Evolutionary conservation across 2,888 invertebrate species (phyloP), one percentile per base, ranked within the genome.

Genomic region (Brenthis daphne): DNA sequence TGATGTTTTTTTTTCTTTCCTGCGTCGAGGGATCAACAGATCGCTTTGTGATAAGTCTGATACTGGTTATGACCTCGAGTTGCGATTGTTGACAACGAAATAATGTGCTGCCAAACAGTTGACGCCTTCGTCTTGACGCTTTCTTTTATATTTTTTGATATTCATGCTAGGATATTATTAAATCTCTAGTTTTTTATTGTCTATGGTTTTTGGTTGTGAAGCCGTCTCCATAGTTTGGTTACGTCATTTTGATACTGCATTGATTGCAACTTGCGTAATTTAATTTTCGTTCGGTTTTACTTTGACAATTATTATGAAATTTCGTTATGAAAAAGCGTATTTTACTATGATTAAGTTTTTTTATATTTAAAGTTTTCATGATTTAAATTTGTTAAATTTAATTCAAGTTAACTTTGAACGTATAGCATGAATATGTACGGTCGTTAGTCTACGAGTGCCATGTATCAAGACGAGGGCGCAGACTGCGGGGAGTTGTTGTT

Each of bases 1-100:
- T 57, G 29, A 82, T 81, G 81, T 79, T 80, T 79, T 77, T 81
- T 86, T 87, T 87, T 85, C 82, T 88, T 87, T 85, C 81, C 71
- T 37, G 75, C 75, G 83, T 86, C 85, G 89, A 86, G 91, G 90
- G 89, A 89, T 89, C 89, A 90, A 87, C 86, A 79, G 79, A 77
- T 80, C 71, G 82, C 77, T 80, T 81, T 79, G 91, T 91, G 90
- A 90, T 89, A 90, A 80, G 85, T 79, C 81, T 80, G 80, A 79
- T 79, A 77, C 75, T 77, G 79, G 76, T 72, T 20, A 76, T 73
- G 77, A 83, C 85, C 85, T 86, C 86, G 83, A 73, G 72, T 74
- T 79, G 80, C 84, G 84, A 79, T 82, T 84, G 85, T 85, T 84
- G 84, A 90, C 91, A 89, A 90, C 90, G 90, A 90, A 74, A 89